Evolutionary conservation across 2,113 vertebrate genomes (phyloP).

Genomic region (Apaloderma vittatum): DNA sequence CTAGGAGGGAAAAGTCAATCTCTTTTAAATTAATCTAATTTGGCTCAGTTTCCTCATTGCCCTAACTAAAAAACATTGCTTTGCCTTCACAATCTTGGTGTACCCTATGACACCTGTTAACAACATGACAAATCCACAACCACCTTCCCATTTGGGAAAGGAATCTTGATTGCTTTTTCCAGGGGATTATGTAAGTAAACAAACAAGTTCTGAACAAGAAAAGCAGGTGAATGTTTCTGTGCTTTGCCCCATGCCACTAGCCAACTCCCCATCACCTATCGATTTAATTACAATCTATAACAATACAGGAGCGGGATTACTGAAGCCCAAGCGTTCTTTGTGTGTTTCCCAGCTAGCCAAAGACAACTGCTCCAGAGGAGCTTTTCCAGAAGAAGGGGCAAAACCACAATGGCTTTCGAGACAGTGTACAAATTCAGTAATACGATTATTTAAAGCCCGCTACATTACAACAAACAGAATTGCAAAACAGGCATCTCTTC

Average conservation of each 20-base stretch:
- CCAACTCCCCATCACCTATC: neutral
- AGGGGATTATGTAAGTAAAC: neutral
- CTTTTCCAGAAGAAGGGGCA: neutral
- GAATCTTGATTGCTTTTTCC: neutral
- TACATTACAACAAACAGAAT: neutral
- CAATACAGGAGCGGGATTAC: neutral
- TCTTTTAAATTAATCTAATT: neutral
- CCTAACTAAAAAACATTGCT: neutral
- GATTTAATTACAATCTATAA: neutral
- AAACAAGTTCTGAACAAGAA: neutral
- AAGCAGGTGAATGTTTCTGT: neutral
- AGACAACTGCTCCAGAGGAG: neutral
- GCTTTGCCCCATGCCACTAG: neutral
- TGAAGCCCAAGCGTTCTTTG: neutral
- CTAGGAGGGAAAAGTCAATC: neutral
- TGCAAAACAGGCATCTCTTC: neutral
- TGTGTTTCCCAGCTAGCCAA: accelerated
- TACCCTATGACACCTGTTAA: neutral
- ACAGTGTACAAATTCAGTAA: neutral
- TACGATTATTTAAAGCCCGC: neutral
- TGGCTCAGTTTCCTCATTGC: neutral
- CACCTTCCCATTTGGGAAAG: neutral
- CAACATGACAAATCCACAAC: neutral
- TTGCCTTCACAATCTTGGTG: neutral
- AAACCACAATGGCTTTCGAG: accelerated